Evolutionary conservation across 1,140 invertebrate species (phyloP).

Genomic region (Platorchestia sp.): DNA sequence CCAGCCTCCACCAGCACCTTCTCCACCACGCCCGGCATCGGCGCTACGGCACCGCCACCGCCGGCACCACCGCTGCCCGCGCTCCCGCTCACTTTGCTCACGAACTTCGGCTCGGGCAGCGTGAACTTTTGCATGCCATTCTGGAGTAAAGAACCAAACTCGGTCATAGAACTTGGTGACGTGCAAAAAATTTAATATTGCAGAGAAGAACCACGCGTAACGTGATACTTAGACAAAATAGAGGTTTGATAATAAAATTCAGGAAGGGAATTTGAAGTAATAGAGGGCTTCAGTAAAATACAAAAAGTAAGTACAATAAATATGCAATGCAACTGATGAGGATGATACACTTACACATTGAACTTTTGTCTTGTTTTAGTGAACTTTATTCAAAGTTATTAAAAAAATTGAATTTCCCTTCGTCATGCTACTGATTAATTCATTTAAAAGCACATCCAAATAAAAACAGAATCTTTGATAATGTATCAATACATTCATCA

Average conservation of each 20-base stretch:
- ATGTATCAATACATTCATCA: too few relatives aligned
- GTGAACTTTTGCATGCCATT: slow-evolving; percentile 71
- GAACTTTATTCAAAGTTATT: too few relatives aligned
- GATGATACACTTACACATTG: too few relatives aligned
- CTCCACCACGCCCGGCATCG: slow-evolving; percentile 96
- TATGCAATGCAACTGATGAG: too few relatives aligned
- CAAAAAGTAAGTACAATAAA: too few relatives aligned
- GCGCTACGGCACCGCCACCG: slow-evolving; percentile 80
- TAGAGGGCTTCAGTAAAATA: neutral
- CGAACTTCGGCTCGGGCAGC: slow-evolving; percentile 72
- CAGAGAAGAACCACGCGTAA: slow-evolving; percentile 3
- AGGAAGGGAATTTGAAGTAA: neutral
- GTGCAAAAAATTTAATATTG: neutral
- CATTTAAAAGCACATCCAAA: too few relatives aligned
- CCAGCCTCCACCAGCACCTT: slow-evolving; percentile 88
- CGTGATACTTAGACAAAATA: too few relatives aligned
- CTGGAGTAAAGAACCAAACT: slow-evolving; percentile 67
- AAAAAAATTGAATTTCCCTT: too few relatives aligned
- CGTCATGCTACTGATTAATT: too few relatives aligned
- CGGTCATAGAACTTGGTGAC: neutral
- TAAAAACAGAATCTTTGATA: too few relatives aligned
- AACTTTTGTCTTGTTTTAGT: too few relatives aligned
- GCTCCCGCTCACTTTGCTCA: slow-evolving; percentile 64
- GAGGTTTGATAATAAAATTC: neutral
- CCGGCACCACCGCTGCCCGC: slow-evolving; percentile 69